Evolutionary conservation across 2,113 vertebrate species (phyloP).

Genomic region (Hystrix cristata): DNA sequence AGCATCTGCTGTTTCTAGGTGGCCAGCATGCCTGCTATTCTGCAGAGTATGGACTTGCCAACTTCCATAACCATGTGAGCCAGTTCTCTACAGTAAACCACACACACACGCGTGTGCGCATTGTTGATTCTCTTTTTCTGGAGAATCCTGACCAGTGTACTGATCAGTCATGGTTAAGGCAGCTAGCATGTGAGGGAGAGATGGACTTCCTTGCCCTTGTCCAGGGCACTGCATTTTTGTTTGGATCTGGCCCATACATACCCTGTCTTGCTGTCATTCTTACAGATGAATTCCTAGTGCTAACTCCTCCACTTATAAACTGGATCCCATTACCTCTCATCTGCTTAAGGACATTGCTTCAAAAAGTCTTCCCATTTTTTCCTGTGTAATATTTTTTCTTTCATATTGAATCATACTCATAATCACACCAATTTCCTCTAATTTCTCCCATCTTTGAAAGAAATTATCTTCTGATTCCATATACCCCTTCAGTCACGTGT

Average conservation of each 20-base stretch:
- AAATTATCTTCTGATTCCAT: neutral
- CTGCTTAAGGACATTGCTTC: neutral
- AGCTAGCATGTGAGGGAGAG: neutral
- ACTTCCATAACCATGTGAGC: neutral
- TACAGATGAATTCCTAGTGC: neutral
- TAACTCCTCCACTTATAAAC: neutral
- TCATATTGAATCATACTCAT: neutral
- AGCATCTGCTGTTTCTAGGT: neutral
- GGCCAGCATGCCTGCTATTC: neutral
- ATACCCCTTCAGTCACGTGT: neutral
- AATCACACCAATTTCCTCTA: conserved; percentile 13
- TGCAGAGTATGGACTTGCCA: neutral
- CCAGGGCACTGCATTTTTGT: neutral
- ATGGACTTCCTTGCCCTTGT: neutral
- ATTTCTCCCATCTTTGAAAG: conserved; percentile 50
- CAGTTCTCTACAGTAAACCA: neutral
- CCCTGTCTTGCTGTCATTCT: neutral
- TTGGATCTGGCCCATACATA: neutral
- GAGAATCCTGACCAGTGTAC: neutral
- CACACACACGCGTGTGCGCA: neutral
- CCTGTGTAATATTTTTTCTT: neutral
- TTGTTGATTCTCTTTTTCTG: neutral
- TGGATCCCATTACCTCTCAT: neutral
- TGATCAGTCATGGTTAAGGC: neutral
- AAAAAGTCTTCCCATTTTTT: neutral